These are phyloP conservation scores for Tetragnatha versicolor DNA, from an alignment of 1,140 invertebrate species.

Conservation along the genomic window DNA sequence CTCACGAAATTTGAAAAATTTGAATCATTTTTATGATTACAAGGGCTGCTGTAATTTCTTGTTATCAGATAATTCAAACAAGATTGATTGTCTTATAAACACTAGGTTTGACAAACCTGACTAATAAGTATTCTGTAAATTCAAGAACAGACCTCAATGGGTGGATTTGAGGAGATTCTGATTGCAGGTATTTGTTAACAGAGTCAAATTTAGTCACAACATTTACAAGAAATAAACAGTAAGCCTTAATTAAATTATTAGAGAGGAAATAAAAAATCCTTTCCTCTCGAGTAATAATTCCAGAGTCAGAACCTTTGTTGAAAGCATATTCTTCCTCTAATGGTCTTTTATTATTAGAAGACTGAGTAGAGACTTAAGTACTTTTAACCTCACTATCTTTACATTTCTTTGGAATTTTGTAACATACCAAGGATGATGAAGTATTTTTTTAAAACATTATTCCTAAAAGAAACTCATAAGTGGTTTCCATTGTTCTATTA, in stretches of 20 bases:
- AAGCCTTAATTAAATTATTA: neutral
- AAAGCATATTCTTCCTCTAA: neutral
- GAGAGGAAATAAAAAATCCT: neutral
- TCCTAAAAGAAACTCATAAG: neutral
- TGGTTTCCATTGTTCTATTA: constrained; percentile 1
- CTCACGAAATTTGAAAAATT: no score
- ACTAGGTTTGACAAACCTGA: neutral
- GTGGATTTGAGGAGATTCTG: neutral
- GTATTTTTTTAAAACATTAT: no score
- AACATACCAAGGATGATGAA: neutral
- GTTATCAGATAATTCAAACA: no score
- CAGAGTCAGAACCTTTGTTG: neutral
- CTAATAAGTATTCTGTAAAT: neutral
- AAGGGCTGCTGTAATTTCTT: neutral
- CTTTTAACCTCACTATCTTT: neutral
- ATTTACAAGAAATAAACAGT: neutral
- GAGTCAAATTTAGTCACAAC: neutral
- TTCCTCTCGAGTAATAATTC: neutral
- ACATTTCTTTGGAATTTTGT: neutral
- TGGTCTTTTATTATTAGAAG: neutral
- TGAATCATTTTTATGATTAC: neutral
- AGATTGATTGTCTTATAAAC: neutral
- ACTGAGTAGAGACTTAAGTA: neutral
- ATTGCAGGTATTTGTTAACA: no score
- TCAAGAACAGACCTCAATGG: neutral